Base-by-base conservation (phyloP, 1,140 invertebrate species). In the Fopius arisanus region DNA sequence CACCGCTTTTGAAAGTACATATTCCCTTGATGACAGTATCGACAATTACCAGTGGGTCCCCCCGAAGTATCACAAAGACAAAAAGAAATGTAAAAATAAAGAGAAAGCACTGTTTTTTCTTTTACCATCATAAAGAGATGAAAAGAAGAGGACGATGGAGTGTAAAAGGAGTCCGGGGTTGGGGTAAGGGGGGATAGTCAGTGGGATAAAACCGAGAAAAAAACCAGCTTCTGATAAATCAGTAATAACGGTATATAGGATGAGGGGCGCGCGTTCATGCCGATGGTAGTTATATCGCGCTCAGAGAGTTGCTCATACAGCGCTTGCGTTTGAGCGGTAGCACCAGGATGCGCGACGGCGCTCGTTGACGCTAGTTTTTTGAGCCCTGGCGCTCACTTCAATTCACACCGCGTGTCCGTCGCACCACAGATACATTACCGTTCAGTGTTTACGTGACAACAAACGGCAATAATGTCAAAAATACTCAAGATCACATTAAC, bases 351-450 rank as follows among this genome's bases (percentile, higher is more conserved):
- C 75, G 73, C 74, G 72, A 78, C 66, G 79, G 70, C 75, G 78
- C 81, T 69, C 68, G 75, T 72, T 75, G 77, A 67, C 76, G 71
- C 73, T 75, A 79, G 78, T 77, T 79, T 59, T 59, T 59, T 59
- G 54, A 59, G 54, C 16, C 77, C 70, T 66, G 79, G 80, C 81
- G 80, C 78, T 83, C 82, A 84, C 82, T 84, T 75, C 83, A 77
- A 83, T 83, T 78, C 80, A 78, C 80, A 80, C 78, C 81, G 83
- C 82, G 81, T 82, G 82, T 80, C 78, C 77, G 82, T 83, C 75
- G 78, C 72, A 78, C 75, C 72, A 71, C 54, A 67, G 75, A 51
- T 31, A 67, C 26, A 71, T 72, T 76, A 72, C 73, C 72, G 73
- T 74, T 78, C 69, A 68, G 51, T 66, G 26, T 78, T 48, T 54